phyloP scores from a whole-genome alignment of 2,797 vertebrate species.

The Carapus acus region DNA sequence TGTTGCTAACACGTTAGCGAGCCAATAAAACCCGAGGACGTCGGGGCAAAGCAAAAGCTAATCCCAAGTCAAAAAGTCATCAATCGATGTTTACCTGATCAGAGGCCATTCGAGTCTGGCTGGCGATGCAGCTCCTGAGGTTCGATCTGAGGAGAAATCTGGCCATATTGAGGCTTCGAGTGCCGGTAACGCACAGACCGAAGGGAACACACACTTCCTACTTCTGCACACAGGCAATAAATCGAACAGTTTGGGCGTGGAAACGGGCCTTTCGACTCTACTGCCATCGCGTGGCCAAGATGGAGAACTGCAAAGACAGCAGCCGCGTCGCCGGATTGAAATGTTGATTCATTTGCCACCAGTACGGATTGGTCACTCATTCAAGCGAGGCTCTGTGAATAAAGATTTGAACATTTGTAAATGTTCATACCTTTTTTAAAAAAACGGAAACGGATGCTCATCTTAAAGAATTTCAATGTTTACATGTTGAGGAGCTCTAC shows the following conservation, averaged over 20 bases:
- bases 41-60: constrained; percentile 54
- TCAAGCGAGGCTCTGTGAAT: too few relatives aligned
- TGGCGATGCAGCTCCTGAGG: constrained; percentile 54
- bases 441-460: too few relatives aligned
- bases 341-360: too few relatives aligned
- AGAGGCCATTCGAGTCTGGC: constrained; percentile 68
- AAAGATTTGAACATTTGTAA: too few relatives aligned
- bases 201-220: background rate
- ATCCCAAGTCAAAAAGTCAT: background rate
- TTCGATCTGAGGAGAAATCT: constrained; percentile 48
- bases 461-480: too few relatives aligned
- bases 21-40: too few relatives aligned
- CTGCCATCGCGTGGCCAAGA: constrained; percentile 35
- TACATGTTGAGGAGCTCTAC: too few relatives aligned
- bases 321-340: background rate
- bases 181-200: background rate
- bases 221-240: background rate
- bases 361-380: too few relatives aligned
- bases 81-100: constrained; percentile 68
- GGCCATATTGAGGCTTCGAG: constrained; percentile 52
- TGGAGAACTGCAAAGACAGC: constrained; percentile 1
- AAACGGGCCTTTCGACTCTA: background rate
- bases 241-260: too few relatives aligned
- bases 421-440: too few relatives aligned
- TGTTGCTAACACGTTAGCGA: too few relatives aligned